Percentiles rank a stretch among this genome's conserved stretches.
These are phyloP conservation scores for Marisa cornuarietis DNA, from an alignment of 1,140 invertebrate species.

Conservation along the genomic window DNA sequence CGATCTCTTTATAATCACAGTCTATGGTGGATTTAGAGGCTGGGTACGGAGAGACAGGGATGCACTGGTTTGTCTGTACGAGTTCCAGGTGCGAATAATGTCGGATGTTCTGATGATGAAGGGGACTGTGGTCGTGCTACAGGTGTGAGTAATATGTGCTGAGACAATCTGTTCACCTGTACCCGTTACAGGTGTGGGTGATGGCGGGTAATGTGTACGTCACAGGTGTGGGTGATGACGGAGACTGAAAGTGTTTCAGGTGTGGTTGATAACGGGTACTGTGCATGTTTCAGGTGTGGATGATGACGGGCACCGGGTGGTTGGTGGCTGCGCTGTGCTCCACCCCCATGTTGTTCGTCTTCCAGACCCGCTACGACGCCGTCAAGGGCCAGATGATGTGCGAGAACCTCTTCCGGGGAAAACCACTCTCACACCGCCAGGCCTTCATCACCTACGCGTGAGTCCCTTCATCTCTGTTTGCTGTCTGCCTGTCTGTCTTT, in stretches of 20 bases:
- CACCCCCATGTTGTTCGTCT: constrained; percentile 57
- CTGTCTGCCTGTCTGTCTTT: too few relatives aligned
- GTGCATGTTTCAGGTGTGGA: constrained; percentile 50
- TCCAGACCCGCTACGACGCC: constrained; percentile 39
- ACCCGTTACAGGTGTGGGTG: too few relatives aligned
- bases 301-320: constrained; percentile 58
- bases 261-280: constrained; percentile 47
- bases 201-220: background rate
- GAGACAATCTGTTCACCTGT: too few relatives aligned
- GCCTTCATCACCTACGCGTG: constrained; percentile 58
- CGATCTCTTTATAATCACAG: too few relatives aligned
- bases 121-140: too few relatives aligned
- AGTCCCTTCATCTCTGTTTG: background rate
- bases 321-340: constrained; percentile 46
- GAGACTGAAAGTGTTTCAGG: background rate
- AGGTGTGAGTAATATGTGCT: too few relatives aligned
- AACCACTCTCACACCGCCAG: constrained; percentile 47
- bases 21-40: too few relatives aligned
- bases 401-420: constrained; percentile 56
- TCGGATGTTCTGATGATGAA: too few relatives aligned
- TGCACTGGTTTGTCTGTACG: too few relatives aligned
- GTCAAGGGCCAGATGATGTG: constrained; percentile 42
- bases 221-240: background rate
- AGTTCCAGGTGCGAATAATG: too few relatives aligned
- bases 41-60: too few relatives aligned